Evolutionary conservation across 2,113 vertebrate species (phyloP).

Genomic region (Takifugu flavidus): DNA sequence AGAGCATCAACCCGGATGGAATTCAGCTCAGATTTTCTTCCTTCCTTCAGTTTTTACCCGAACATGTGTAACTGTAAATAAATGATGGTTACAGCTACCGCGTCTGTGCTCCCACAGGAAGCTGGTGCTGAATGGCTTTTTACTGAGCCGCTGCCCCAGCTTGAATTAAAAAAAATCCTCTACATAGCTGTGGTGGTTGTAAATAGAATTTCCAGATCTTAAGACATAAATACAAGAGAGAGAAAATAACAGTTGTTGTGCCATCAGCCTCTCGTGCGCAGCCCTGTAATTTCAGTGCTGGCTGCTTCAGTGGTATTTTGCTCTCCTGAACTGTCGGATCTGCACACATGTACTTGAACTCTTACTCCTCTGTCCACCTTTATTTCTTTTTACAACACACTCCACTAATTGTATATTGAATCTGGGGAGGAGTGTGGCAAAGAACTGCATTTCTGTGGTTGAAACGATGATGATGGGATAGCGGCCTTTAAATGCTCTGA

Average conservation of each 20-base stretch:
- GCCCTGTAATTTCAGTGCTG: slow-evolving; percentile 49
- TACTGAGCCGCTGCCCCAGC: slow-evolving; percentile 11
- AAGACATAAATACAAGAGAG: slow-evolving; percentile 28
- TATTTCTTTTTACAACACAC: slow-evolving; percentile 14
- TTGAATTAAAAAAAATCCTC: slow-evolving; percentile 11
- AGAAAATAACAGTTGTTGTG: slow-evolving; percentile 39
- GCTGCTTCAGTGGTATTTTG: slow-evolving; percentile 40
- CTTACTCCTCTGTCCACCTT: slow-evolving; percentile 45
- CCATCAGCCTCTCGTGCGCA: slow-evolving; percentile 40
- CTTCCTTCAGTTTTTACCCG: not conserved
- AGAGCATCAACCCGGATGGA: too few species aligned
- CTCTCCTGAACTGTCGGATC: slow-evolving; percentile 27
- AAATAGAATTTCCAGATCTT: slow-evolving; percentile 39
- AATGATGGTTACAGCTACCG: not conserved
- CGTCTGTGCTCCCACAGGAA: slow-evolving; percentile 1
- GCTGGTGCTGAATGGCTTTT: not conserved
- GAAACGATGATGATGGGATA: slow-evolving; percentile 28
- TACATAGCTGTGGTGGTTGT: slow-evolving; percentile 49
- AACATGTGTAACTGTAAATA: not conserved
- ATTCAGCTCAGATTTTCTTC: too few species aligned
- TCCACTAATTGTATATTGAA: slow-evolving; percentile 64
- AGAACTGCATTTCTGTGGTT: slow-evolving; percentile 31
- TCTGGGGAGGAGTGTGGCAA: slow-evolving; percentile 51
- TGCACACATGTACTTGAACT: slow-evolving; percentile 20
- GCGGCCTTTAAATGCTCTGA: slow-evolving; percentile 4